These are phyloP conservation scores for Solen grandis DNA, from an alignment of 1,140 invertebrate species.

Conservation along the genomic window DNA sequence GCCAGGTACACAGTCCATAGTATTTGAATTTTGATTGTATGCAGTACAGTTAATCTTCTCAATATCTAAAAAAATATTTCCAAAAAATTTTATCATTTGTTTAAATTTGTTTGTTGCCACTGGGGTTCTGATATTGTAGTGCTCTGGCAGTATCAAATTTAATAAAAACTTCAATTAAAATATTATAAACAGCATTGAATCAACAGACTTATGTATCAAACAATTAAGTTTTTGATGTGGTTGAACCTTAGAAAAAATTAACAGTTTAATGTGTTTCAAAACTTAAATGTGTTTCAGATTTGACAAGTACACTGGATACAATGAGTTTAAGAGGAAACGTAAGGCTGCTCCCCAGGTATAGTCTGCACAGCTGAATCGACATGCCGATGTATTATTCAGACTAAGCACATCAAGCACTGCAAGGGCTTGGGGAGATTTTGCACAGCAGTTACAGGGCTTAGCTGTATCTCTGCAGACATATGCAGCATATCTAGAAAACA, in stretches of 20 bases:
- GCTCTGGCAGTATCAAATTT: not conserved
- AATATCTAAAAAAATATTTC: not conserved
- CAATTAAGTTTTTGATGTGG: not conserved
- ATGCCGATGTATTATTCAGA: conserved; percentile 23
- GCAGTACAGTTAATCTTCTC: too few species aligned
- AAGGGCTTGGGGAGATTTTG: not conserved
- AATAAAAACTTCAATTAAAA: not conserved
- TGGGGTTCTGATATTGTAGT: not conserved
- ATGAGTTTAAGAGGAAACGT: conserved; percentile 45
- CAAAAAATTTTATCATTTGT: not conserved
- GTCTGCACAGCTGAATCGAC: conserved; percentile 23
- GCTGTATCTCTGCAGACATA: conserved; percentile 31
- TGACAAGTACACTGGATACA: conserved; percentile 40
- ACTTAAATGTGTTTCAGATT: conserved; percentile 12
- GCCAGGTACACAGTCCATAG: conserved; percentile 23
- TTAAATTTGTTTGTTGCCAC: not conserved
- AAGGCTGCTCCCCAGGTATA: conserved; percentile 32
- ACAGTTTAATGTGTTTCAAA: not conserved
- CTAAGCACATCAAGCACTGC: not conserved
- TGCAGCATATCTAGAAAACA: conserved; percentile 31
- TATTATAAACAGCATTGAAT: not conserved
- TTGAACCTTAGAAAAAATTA: not conserved
- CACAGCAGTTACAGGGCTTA: conserved; percentile 25
- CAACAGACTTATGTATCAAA: not conserved
- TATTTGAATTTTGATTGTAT: too few species aligned